These are phyloP conservation scores for Enchytraeus crypticus DNA, from an alignment of 2,888 invertebrate species.

Conservation along the genomic window DNA sequence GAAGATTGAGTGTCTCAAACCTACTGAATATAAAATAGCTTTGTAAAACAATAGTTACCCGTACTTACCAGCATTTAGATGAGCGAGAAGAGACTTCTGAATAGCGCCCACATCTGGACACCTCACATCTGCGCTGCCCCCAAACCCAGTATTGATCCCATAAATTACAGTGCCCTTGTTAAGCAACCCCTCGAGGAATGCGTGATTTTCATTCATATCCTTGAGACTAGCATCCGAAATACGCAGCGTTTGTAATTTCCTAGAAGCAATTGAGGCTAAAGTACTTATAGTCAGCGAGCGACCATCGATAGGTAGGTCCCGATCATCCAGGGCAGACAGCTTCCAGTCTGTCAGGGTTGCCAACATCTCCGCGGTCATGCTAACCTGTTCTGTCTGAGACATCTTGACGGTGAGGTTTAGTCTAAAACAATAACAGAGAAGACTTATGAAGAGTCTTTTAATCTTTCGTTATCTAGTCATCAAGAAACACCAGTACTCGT, in stretches of 20 bases:
- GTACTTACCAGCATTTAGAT: constrained; percentile 21
- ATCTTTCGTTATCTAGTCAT: no score
- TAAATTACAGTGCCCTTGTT: constrained; percentile 23
- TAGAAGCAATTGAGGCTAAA: constrained; percentile 3
- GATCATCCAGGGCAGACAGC: neutral
- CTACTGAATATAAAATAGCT: no score
- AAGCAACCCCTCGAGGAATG: constrained; percentile 16
- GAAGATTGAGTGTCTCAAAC: no score
- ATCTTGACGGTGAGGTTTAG: no score
- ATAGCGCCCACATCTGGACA: constrained; percentile 14
- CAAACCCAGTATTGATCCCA: constrained; percentile 30
- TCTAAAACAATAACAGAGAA: no score
- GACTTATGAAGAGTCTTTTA: no score
- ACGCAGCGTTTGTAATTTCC: neutral
- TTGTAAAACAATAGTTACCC: no score
- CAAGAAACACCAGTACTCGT: no score
- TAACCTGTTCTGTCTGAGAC: no score
- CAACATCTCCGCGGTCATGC: neutral
- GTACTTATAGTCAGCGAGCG: constrained; percentile 2
- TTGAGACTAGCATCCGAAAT: neutral
- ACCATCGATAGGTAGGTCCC: constrained; percentile 3
- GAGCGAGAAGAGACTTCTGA: constrained; percentile 20
- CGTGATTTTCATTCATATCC: constrained; percentile 12
- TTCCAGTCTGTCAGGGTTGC: neutral
- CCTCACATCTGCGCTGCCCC: constrained; percentile 29